Evolutionary conservation across 2,797 vertebrate genomes (phyloP).

Genomic region (Percopsis omiscomaycus): DNA sequence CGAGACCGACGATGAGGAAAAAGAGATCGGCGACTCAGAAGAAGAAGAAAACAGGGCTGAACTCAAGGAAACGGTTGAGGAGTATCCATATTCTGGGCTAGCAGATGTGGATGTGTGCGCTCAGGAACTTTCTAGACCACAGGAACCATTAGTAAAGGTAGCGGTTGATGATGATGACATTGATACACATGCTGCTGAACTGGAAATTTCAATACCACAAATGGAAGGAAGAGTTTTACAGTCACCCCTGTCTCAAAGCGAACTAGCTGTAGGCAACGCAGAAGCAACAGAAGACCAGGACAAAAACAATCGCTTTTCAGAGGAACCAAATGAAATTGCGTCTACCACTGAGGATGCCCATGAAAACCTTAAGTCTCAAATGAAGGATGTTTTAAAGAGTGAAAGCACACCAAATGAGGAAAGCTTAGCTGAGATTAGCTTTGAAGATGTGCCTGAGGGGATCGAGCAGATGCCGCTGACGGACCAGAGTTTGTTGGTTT

Average conservation of each 20-base stretch:
- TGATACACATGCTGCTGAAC: conserved; percentile 18
- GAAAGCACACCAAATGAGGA: conserved; percentile 39
- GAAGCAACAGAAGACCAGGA: conserved; percentile 18
- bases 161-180: conserved; percentile 7
- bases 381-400: conserved; percentile 28
- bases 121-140: conserved; percentile 36
- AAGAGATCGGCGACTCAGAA: conserved; percentile 29
- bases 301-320: conserved; percentile 32
- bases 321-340: conserved; percentile 34
- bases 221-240: conserved; percentile 25
- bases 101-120: conserved; percentile 45
- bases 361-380: background rate
- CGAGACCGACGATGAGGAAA: background rate
- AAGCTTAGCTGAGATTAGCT: conserved; percentile 57
- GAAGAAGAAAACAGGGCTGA: conserved; percentile 22
- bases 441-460: conserved; percentile 58
- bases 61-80: conserved; percentile 20
- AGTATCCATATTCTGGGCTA: conserved; percentile 23
- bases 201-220: conserved; percentile 36
- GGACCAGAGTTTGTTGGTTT: conserved; percentile 26
- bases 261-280: conserved; percentile 23
- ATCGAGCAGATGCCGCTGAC: conserved; percentile 26
- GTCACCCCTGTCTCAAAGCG: conserved; percentile 23
- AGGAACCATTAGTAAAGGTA: conserved; percentile 12
- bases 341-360: background rate